phyloP scores from a whole-genome alignment of 2,113 vertebrate species.

The Ptyas mucosa region DNA sequence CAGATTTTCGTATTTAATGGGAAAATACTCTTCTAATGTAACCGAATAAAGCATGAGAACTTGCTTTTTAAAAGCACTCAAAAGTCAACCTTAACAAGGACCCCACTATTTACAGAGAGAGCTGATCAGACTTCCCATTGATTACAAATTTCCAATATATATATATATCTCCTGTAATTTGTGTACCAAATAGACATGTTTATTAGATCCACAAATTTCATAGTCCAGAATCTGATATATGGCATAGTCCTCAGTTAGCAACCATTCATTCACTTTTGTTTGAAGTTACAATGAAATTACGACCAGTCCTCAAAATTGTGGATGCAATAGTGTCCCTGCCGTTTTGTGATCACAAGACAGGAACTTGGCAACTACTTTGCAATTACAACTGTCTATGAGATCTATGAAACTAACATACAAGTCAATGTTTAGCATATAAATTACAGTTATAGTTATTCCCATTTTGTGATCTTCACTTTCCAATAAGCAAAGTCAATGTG shows the following conservation, averaged over 20 bases:
- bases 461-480: background rate
- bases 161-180: too few species aligned
- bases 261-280: background rate
- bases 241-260: background rate
- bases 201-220: too few species aligned
- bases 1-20: background rate
- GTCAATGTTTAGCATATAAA: background rate
- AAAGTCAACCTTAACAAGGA: background rate
- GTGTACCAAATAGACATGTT: too few species aligned
- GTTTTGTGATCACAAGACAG: background rate
- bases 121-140: background rate
- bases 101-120: background rate
- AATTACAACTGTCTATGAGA: background rate
- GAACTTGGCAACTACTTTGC: background rate
- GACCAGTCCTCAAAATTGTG: background rate
- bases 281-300: background rate
- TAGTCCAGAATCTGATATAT: background rate
- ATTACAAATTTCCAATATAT: background rate
- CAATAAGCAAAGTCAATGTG: background rate
- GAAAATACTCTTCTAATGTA: background rate
- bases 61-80: background rate
- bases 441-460: background rate
- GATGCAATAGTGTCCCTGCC: background rate
- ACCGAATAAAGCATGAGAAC: background rate
- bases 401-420: background rate